Conservation (phyloP, 2,797 vertebrate genomes). For the Cyprinodon diabolis region DNA sequence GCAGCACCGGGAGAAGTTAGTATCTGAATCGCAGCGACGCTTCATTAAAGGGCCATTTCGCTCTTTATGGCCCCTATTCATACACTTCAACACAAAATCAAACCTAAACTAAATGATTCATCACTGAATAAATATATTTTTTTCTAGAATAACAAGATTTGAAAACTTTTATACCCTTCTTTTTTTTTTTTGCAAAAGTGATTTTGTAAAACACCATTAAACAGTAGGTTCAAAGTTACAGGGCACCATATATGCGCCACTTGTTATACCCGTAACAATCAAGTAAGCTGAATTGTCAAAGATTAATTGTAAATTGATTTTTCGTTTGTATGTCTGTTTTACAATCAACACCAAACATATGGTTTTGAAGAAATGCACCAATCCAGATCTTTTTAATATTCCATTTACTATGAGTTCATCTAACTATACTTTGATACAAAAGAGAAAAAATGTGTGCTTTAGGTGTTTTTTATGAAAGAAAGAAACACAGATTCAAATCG, state of each 20-base stretch:
- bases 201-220: no score
- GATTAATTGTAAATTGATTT: no score
- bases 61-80: not conserved
- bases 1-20: not conserved
- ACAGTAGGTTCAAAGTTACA: no score
- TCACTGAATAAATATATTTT: not conserved
- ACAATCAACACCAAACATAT: no score
- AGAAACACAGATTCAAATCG: not conserved
- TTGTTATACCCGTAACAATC: not conserved
- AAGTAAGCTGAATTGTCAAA: not conserved
- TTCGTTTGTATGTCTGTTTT: no score
- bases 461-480: not conserved
- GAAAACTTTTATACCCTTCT: no score
- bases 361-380: no score
- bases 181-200: no score
- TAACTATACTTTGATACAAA: not conserved
- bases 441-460: not conserved
- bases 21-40: not conserved
- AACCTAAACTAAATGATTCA: not conserved
- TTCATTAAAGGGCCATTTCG: not conserved
- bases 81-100: not conserved
- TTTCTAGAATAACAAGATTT: no score
- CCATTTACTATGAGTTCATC: no score
- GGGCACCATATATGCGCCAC: no score
- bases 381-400: no score